Percentiles rank a stretch among this genome's conserved stretches.
These are phyloP conservation scores for Drosophila littoralis DNA, from an alignment of 1,140 invertebrate species.

Conservation along the genomic window DNA sequence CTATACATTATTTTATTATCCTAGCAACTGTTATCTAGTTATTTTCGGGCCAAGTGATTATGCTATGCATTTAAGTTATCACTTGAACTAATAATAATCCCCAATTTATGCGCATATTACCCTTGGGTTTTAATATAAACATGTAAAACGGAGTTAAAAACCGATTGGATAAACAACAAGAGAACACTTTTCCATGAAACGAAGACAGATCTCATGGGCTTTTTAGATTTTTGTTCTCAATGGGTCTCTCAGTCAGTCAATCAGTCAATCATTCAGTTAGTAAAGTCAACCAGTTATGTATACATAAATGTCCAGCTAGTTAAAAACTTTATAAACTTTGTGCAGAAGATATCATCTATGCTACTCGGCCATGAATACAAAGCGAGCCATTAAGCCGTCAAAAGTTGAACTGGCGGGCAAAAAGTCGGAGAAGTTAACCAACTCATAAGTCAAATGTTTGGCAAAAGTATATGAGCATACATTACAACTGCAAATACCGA, in stretches of 20 bases:
- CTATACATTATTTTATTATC: no score
- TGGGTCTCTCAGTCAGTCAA: not conserved
- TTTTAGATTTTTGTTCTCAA: not conserved
- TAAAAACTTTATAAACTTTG: constrained; percentile 6
- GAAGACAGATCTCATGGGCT: no score
- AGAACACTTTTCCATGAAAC: no score
- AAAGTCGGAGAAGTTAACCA: constrained; percentile 53
- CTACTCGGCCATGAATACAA: constrained; percentile 1
- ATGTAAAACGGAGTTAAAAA: no score
- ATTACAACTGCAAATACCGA: constrained; percentile 49
- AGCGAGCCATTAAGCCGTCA: constrained; percentile 20
- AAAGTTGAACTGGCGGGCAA: constrained; percentile 46
- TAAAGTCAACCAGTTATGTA: not conserved
- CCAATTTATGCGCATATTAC: no score
- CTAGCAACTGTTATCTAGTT: no score
- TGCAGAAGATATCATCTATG: not conserved
- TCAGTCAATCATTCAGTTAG: not conserved
- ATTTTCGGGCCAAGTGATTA: no score
- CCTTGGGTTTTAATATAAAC: no score
- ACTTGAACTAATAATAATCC: no score
- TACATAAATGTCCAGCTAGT: not conserved
- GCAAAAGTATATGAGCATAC: constrained; percentile 44
- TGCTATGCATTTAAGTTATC: no score
- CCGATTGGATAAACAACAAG: no score
- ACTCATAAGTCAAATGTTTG: constrained; percentile 78